Conservation (phyloP, 2,113 vertebrate species). For the Maccullochella peelii region DNA sequence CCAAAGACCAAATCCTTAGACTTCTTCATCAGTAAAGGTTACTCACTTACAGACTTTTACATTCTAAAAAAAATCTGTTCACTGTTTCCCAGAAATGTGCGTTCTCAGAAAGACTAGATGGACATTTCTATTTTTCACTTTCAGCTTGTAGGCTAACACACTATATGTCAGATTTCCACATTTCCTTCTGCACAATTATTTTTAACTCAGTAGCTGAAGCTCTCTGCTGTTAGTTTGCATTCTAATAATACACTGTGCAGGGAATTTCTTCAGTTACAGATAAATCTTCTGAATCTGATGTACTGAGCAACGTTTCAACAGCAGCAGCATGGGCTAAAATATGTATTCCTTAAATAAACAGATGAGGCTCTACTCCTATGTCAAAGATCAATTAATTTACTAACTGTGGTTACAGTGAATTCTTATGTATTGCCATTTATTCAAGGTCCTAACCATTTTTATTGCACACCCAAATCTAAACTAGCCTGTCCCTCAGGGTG, state of each 20-base stretch:
- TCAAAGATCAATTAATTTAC: neutral
- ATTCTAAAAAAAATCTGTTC: neutral
- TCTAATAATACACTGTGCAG: neutral
- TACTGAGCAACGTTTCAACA: neutral
- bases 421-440: neutral
- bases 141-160: neutral
- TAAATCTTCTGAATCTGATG: constrained; percentile 3
- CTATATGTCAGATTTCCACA: neutral
- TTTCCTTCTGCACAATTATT: neutral
- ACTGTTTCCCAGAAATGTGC: neutral
- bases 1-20: neutral
- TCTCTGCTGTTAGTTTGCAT: constrained; percentile 5
- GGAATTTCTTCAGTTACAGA: neutral
- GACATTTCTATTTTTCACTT: neutral
- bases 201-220: constrained; percentile 24
- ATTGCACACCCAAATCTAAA: neutral
- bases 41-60: neutral
- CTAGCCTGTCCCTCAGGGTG: neutral
- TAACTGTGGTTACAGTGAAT: neutral
- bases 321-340: neutral
- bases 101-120: neutral
- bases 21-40: neutral
- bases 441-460: neutral
- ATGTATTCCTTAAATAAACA: neutral
- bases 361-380: neutral